Conservation (phyloP, 2,113 vertebrate species). For the Burhinus oedicnemus region DNA sequence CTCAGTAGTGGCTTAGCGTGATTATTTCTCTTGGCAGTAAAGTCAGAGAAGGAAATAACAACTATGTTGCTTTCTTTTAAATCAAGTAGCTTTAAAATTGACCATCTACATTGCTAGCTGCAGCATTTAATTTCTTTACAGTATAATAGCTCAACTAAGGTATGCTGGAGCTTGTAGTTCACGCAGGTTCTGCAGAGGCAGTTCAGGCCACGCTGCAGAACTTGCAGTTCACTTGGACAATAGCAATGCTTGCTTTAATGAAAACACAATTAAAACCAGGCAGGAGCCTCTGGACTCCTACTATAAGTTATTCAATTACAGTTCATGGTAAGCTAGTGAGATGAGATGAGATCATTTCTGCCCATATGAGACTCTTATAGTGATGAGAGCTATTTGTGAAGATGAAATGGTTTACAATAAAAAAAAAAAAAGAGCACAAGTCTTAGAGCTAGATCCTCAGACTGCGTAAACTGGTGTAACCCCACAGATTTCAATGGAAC, state of each 20-base stretch:
- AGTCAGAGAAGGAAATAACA: background rate
- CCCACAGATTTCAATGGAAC: background rate
- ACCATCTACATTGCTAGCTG: background rate
- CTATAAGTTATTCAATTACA: slow-evolving; percentile 41
- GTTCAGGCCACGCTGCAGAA: background rate
- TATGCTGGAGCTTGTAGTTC: background rate
- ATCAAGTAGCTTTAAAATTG: background rate
- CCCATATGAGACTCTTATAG: background rate
- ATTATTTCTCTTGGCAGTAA: background rate
- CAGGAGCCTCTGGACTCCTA: background rate
- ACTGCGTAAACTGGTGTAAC: background rate
- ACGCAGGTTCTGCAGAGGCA: background rate
- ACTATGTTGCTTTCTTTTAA: background rate
- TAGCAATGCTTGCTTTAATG: background rate
- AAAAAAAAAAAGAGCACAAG: background rate
- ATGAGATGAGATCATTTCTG: slow-evolving; percentile 3
- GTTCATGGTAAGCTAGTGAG: background rate
- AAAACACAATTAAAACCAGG: slow-evolving; percentile 24
- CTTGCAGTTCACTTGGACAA: background rate
- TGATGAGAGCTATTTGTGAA: background rate
- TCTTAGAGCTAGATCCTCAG: background rate
- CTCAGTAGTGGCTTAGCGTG: background rate
- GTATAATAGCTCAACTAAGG: background rate
- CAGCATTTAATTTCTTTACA: background rate
- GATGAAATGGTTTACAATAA: background rate